phyloP scores from a whole-genome alignment of 2,113 vertebrate genomes.

The Rhinolophus sinicus region DNA sequence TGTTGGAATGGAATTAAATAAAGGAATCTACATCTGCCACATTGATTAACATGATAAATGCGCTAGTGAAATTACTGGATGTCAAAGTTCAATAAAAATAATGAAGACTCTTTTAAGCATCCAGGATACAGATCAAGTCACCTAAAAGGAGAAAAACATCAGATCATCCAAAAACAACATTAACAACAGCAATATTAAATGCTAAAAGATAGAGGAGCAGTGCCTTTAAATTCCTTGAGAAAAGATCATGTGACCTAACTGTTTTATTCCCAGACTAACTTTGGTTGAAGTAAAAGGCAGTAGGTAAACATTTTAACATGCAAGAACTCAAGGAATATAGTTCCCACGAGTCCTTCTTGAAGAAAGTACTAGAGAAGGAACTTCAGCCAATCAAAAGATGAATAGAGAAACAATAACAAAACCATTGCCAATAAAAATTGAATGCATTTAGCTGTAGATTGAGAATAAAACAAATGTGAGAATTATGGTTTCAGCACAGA shows the following conservation, averaged over 20 bases:
- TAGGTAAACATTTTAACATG: conserved; percentile 11
- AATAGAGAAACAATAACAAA: neutral
- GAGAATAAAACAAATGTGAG: neutral
- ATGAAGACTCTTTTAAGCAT: neutral
- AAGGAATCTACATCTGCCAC: neutral
- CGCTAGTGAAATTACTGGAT: neutral
- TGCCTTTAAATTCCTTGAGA: neutral
- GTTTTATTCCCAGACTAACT: neutral
- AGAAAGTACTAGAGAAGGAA: neutral
- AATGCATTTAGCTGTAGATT: neutral
- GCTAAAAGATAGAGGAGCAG: neutral
- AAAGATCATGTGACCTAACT: neutral
- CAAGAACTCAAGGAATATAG: neutral
- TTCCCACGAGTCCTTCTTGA: neutral
- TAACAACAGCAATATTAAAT: neutral
- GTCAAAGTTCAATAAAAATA: conserved; percentile 5
- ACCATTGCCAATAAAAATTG: neutral
- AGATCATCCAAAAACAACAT: neutral
- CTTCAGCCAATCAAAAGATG: neutral
- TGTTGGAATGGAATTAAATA: neutral
- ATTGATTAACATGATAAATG: conserved; percentile 23
- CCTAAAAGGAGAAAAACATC: conserved; percentile 25
- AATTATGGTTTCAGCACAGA: neutral
- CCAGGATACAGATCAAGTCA: conserved; percentile 1
- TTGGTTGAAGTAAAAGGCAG: conserved; percentile 16